Percentiles rank a stretch among this genome's conserved stretches.
phyloP scores from a whole-genome alignment of 2,113 vertebrate species.

The Dasypus novemcinctus region DNA sequence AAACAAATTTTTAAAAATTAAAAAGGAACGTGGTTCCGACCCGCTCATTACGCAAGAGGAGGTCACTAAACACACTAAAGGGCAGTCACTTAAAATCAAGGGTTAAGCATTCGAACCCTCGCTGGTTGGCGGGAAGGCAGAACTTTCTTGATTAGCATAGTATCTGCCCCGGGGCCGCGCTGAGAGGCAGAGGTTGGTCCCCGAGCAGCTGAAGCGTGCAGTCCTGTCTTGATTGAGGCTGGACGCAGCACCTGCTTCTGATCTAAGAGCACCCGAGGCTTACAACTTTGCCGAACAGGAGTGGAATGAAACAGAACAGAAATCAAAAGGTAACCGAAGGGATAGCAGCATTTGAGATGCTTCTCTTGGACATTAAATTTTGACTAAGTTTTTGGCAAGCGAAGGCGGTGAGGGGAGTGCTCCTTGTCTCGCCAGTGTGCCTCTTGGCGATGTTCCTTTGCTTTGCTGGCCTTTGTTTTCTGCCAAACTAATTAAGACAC shows the following conservation, averaged over 20 bases:
- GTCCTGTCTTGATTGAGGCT: background rate
- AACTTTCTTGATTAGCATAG: conserved; percentile 74
- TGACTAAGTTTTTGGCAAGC: background rate
- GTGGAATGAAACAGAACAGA: conserved; percentile 73
- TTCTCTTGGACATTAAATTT: background rate
- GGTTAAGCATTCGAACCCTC: conserved; percentile 49
- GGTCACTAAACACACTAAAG: background rate
- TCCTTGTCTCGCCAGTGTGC: background rate
- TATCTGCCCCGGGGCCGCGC: conserved; percentile 62
- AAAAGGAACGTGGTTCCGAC: background rate
- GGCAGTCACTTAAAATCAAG: background rate
- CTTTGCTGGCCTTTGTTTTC: background rate
- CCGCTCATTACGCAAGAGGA: background rate
- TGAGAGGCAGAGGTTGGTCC: background rate
- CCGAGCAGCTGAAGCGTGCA: background rate
- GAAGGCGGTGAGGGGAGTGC: too few relatives aligned
- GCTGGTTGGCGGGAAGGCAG: background rate
- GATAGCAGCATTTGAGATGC: background rate
- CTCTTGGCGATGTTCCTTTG: background rate
- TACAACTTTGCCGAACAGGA: background rate
- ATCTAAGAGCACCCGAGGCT: background rate
- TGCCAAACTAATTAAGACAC: background rate
- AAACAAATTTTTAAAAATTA: too few relatives aligned
- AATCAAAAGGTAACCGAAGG: conserved; percentile 64
- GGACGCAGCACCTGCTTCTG: conserved; percentile 5